Evolutionary conservation across 2,113 vertebrate species (phyloP).

Genomic region (Planiliza haematocheilus): DNA sequence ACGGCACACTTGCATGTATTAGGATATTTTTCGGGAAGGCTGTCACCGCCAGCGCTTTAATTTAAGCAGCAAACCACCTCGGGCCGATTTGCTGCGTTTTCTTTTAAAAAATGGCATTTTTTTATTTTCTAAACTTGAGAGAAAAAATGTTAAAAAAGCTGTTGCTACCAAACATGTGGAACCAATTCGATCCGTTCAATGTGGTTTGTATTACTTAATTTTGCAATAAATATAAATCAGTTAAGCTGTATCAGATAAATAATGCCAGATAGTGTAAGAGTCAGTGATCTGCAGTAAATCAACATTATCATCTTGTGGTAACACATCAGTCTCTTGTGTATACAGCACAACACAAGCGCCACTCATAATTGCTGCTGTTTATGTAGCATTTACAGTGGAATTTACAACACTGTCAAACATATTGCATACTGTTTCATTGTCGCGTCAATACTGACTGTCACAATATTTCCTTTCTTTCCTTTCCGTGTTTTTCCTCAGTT

Average conservation of each 20-base stretch:
- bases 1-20: slow-evolving; percentile 25
- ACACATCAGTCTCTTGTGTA: slow-evolving; percentile 1
- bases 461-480: not conserved
- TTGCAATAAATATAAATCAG: not conserved
- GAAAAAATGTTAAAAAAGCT: slow-evolving; percentile 13
- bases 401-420: not conserved
- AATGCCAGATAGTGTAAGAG: not conserved
- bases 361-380: slow-evolving; percentile 7
- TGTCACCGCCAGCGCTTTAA: slow-evolving; percentile 21
- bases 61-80: not conserved
- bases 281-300: not conserved
- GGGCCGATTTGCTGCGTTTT: slow-evolving; percentile 17
- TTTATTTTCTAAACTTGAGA: not conserved
- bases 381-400: not conserved
- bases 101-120: slow-evolving; percentile 13
- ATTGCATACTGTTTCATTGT: not conserved
- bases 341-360: not conserved
- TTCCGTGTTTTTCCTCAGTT: not conserved
- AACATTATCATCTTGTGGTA: not conserved
- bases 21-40: slow-evolving; percentile 19
- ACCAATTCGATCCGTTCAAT: slow-evolving; percentile 12
- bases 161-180: not conserved
- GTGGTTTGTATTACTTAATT: slow-evolving; percentile 15
- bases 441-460: not conserved
- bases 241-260: not conserved